phyloP scores from a whole-genome alignment of 2,888 invertebrate species.

The Harpalus rufipes region DNA sequence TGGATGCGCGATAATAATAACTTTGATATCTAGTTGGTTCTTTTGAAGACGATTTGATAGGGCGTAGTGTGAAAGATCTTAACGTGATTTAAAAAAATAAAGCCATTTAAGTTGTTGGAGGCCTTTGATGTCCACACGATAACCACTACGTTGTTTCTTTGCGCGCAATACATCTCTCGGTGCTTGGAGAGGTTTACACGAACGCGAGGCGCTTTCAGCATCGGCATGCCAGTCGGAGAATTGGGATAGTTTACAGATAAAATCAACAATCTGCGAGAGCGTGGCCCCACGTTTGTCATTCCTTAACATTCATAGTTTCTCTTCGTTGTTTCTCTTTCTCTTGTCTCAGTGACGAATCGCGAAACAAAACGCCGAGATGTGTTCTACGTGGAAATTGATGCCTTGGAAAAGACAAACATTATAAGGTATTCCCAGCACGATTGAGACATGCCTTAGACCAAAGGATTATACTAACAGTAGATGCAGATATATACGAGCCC shows the following conservation, averaged over 20 bases:
- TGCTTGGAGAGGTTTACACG: neutral
- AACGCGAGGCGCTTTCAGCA: neutral
- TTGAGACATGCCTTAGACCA: too few species aligned
- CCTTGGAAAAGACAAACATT: slow-evolving; percentile 67
- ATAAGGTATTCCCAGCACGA: neutral
- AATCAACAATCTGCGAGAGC: slow-evolving; percentile 66
- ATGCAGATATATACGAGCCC: too few species aligned
- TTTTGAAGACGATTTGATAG: neutral
- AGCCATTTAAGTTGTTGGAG: slow-evolving; percentile 52
- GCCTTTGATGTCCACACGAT: slow-evolving; percentile 60
- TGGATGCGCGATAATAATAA: too few species aligned
- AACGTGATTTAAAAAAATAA: slow-evolving; percentile 55
- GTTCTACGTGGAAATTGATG: slow-evolving; percentile 67
- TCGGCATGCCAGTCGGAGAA: slow-evolving; percentile 53
- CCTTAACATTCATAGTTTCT: slow-evolving; percentile 66
- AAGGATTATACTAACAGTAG: too few species aligned
- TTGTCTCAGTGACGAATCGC: slow-evolving; percentile 53
- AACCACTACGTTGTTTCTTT: slow-evolving; percentile 56
- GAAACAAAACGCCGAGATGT: slow-evolving; percentile 18
- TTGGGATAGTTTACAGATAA: slow-evolving; percentile 67
- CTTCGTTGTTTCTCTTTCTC: slow-evolving; percentile 49
- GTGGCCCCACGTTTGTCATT: slow-evolving; percentile 67
- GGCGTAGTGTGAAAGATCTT: neutral
- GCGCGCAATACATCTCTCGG: slow-evolving; percentile 48
- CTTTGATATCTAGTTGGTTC: neutral